Evolutionary conservation across 2,888 invertebrate genomes (phyloP), one percentile per base, ranked within the genome.

Genomic region (Calliphora vomitoria): DNA sequence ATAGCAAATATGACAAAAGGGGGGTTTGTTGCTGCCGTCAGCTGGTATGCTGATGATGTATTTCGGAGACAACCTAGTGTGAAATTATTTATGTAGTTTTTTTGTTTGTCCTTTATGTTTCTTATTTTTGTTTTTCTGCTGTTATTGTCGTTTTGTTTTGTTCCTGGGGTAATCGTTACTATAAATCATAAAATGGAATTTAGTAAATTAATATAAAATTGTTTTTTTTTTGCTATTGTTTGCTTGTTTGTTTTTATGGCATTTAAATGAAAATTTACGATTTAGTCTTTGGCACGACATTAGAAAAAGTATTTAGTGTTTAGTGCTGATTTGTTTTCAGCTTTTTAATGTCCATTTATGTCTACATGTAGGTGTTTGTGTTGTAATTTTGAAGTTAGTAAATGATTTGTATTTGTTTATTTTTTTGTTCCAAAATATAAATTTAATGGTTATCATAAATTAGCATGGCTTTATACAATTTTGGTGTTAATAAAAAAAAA

Each of bases 231-330:
- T 62, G 62, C 74, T 69, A 69, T 74, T 60, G 18, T 69, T 25
- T 60, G 53, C 41, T 69, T 15, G 18, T 58, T 47, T 75, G 62
- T 74, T 41, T 85, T 84, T 85, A 87, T 82, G 82, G 68, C 78
- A 79, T 85, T 85, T 85, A 87, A 87, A 87, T 85, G 82, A 82
- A 87, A 85, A 85, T 87, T 87, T 87, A 87, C 69, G 87, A 85
- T 82, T 68, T 71, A 78, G 62, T 79, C 50, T 78, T 85, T 87
- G 82, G 82, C 87, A 78, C 50, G 76, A 31, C 44, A 82, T 74
- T 47, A 41, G 18, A n/a, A 72, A 25, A 71, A 80, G 15, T 62
- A 60, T 74, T 74, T 60, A 75, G 68, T 68, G 68, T n/a, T n/a
- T n/a, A n/a, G n/a, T 82, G 58, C 18, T 60, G 75, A 68, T 69